Percentiles rank a stretch among this genome's conserved stretches.
Conservation (phyloP, 1,140 invertebrate genomes). For the Bombus pascuorum region DNA sequence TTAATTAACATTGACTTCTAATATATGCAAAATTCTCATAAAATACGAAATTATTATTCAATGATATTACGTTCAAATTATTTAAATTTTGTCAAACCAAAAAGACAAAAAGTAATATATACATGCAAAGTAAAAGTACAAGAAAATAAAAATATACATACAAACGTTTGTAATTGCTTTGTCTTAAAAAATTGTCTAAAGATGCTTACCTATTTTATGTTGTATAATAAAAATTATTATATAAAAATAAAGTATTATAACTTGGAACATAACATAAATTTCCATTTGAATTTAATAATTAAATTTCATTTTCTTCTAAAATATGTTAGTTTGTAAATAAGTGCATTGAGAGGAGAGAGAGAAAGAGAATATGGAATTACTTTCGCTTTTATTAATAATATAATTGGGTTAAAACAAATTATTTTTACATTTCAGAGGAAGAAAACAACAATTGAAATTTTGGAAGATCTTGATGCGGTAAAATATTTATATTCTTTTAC, state of each 20-base stretch:
- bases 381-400: not conserved
- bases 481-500: constrained; percentile 46
- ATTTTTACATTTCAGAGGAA: constrained; percentile 87
- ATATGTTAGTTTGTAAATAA: not conserved
- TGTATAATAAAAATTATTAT: not conserved
- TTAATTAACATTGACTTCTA: constrained; percentile 68
- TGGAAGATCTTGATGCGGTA: constrained; percentile 89
- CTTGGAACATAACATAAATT: not conserved
- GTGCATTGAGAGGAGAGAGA: not conserved
- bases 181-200: not conserved
- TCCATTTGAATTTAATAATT: constrained; percentile 16
- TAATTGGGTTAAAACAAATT: not conserved
- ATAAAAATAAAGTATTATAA: not conserved
- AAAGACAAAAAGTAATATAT: not conserved
- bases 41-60: constrained; percentile 74
- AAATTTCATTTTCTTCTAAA: not conserved
- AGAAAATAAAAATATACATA: not conserved
- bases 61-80: constrained; percentile 68
- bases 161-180: not conserved
- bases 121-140: not conserved
- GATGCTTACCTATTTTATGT: not conserved
- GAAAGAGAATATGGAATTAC: not conserved
- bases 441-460: constrained; percentile 89
- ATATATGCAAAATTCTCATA: constrained; percentile 70
- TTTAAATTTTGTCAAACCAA: constrained; percentile 43